Evolutionary conservation across 2,888 invertebrate genomes (phyloP), one percentile per base, ranked within the genome.

Genomic region (Monochamus alternatus): DNA sequence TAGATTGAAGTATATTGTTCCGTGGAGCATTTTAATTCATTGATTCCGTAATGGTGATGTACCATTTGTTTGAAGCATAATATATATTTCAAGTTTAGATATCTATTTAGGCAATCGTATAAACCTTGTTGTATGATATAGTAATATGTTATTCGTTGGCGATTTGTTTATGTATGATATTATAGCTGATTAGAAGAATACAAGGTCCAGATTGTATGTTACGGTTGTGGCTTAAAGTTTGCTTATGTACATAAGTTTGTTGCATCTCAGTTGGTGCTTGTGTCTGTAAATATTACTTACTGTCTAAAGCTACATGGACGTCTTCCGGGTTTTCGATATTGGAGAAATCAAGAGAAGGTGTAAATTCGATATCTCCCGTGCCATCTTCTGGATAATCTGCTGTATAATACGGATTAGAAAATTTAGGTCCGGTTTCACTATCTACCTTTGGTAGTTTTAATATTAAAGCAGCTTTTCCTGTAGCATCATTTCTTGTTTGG

Each of bases 321-420:
- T 31, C 30, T 5, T 12, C 52, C 5, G 66, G 32, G 31, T 66
- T 52, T 12, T 55, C 66, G 5, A 66, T 52, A 47, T 76, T 74
- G 22, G 51, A 67, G 47, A 75, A 86, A 3, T 31, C 68, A 30
- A 81, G 79, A 51, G 66, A 79, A 30, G 86, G 76, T 7, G 75
- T 43, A n/a, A 75, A 73, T 9, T 66, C 60, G n/a, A 78, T 62
- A 22, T 43, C 60, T 64, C 78, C 73, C 14, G 55, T 64, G 8
- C 75, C 75, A 59, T 77, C 67, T 14, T 74, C 52, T 38, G 78
- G 72, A 65, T 84, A 84, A 9, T 64, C 51, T 9, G 77, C 82
- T 38, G 62, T 71, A 65, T 83, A 84, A 55, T 73, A 74, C 30
- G 69, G 59, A 12, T 78, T 55, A 43, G 70, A 68, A 74, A 84